These are phyloP conservation scores for Plecturocebus donacophilus DNA, from an alignment of 2,113 vertebrate genomes.

Conservation along the genomic window DNA sequence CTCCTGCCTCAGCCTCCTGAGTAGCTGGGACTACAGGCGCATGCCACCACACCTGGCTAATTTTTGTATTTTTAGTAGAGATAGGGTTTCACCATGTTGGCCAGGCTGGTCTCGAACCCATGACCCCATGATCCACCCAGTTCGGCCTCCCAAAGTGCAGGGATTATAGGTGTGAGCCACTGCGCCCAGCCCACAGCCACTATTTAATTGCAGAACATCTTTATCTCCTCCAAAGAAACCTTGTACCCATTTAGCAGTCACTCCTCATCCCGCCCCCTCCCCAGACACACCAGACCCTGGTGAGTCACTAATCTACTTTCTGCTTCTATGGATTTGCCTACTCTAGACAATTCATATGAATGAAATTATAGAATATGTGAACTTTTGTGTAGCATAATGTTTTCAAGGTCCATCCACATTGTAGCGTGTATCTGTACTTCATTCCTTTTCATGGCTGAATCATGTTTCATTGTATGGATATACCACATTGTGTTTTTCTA, in stretches of 20 bases:
- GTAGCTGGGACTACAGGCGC: too few relatives aligned
- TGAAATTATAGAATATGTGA: background rate
- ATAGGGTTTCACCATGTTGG: too few relatives aligned
- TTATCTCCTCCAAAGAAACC: background rate
- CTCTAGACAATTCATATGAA: background rate
- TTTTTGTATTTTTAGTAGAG: too few relatives aligned
- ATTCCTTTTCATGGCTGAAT: background rate
- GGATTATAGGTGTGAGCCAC: too few relatives aligned
- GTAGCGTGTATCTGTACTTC: background rate
- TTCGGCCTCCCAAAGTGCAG: too few relatives aligned
- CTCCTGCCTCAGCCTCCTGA: too few relatives aligned
- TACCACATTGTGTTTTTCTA: background rate
- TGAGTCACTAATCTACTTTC: background rate
- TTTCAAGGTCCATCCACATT: background rate
- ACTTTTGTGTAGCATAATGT: background rate
- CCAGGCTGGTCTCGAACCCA: too few relatives aligned
- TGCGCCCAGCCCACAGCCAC: background rate
- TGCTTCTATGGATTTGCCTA: background rate
- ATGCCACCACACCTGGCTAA: too few relatives aligned
- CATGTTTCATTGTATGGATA: background rate
- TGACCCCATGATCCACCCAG: too few relatives aligned
- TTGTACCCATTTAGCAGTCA: background rate
- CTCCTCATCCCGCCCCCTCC: background rate
- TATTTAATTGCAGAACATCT: background rate
- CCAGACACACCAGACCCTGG: background rate